These are phyloP conservation scores for Xenopus borealis DNA, from an alignment of 2,113 vertebrate species.

Conservation along the genomic window DNA sequence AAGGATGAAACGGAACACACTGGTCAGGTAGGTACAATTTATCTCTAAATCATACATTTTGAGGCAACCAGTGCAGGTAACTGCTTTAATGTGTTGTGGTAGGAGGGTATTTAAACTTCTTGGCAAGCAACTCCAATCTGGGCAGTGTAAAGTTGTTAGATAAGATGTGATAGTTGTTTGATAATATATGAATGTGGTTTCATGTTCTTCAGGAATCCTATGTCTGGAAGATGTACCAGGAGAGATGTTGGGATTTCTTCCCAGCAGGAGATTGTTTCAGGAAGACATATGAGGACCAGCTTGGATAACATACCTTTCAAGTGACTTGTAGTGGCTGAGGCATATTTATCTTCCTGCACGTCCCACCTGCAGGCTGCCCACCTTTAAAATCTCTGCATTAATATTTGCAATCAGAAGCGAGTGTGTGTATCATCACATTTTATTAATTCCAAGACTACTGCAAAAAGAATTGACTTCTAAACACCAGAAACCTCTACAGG, in stretches of 20 bases:
- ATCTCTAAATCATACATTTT: no score
- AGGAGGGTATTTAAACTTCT: no score
- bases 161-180: no score
- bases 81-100: no score
- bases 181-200: no score
- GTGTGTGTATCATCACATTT: slow-evolving; percentile 5
- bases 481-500: neutral
- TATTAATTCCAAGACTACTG: neutral
- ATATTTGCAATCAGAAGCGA: slow-evolving; percentile 4
- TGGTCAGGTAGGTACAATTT: slow-evolving; percentile 75
- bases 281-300: slow-evolving; percentile 91
- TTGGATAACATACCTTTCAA: slow-evolving; percentile 63
- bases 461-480: neutral
- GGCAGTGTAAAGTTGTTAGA: no score
- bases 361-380: neutral
- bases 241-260: slow-evolving; percentile 91
- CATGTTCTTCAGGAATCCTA: slow-evolving; percentile 76
- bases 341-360: slow-evolving; percentile 1
- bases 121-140: no score
- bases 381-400: slow-evolving; percentile 2
- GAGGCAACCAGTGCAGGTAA: no score
- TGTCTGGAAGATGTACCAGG: slow-evolving; percentile 93
- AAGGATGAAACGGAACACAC: slow-evolving; percentile 93
- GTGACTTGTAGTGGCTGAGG: neutral
- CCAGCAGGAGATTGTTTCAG: slow-evolving; percentile 90